Evolutionary conservation across 1,140 invertebrate genomes (phyloP).

Genomic region (Cydia fagiglandana): DNA sequence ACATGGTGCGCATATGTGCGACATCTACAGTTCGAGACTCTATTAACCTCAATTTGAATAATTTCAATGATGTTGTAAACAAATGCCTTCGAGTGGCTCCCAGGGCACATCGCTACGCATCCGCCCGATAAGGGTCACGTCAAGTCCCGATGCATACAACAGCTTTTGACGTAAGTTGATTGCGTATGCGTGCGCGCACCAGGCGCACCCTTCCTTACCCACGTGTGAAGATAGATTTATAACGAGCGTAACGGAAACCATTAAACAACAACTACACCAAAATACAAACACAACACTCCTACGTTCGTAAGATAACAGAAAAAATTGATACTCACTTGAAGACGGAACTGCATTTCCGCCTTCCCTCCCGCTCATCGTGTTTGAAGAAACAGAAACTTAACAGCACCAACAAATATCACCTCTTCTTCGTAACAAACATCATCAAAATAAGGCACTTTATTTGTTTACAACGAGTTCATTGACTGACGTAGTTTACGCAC

Average conservation of each 20-base stretch:
- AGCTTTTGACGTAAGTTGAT: conserved; percentile 48
- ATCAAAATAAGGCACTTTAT: conserved; percentile 62
- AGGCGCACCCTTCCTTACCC: conserved; percentile 43
- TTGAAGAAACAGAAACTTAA: conserved; percentile 61
- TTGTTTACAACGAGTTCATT: conserved; percentile 53
- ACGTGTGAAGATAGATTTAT: conserved; percentile 46
- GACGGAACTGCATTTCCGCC: conserved; percentile 78
- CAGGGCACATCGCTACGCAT: conserved; percentile 57
- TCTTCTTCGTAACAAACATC: conserved; percentile 69
- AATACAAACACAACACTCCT: conserved; percentile 33
- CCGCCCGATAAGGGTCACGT: conserved; percentile 66
- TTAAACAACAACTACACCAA: conserved; percentile 33
- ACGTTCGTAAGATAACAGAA: conserved; percentile 41
- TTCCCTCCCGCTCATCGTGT: conserved; percentile 76
- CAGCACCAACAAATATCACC: conserved; percentile 73
- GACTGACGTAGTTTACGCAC: conserved; percentile 44
- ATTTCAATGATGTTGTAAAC: conserved; percentile 73
- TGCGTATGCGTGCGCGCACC: conserved; percentile 32
- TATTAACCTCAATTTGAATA: conserved; percentile 77
- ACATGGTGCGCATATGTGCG: conserved; percentile 75
- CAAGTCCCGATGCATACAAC: conserved; percentile 56
- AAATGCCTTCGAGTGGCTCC: conserved; percentile 68
- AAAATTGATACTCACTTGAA: conserved; percentile 67
- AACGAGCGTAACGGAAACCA: conserved; percentile 34
- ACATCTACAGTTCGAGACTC: conserved; percentile 69